These are phyloP conservation scores for Mobula hypostoma DNA, from an alignment of 2,113 vertebrate genomes.

Conservation along the genomic window DNA sequence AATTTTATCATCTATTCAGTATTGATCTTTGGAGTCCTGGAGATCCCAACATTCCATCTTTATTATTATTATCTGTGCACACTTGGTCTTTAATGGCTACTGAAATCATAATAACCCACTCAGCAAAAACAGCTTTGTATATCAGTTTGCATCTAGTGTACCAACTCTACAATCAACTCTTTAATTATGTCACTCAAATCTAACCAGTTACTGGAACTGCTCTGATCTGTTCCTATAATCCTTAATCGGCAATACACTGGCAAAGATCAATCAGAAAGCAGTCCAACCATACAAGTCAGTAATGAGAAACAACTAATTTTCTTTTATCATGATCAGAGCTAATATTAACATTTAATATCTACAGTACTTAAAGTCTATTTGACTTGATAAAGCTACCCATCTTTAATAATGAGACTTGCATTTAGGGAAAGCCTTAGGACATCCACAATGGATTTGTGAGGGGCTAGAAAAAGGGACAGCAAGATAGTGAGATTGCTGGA, in stretches of 20 bases:
- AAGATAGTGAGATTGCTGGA: neutral
- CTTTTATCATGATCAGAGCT: neutral
- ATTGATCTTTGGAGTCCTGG: constrained; percentile 2
- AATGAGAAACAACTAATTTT: neutral
- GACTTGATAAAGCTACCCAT: neutral
- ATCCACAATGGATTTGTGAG: too few species aligned
- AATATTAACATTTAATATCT: neutral
- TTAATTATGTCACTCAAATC: neutral
- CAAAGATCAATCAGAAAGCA: neutral
- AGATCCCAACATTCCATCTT: constrained; percentile 3
- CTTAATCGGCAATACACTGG: neutral
- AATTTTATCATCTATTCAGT: neutral
- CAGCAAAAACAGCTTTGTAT: neutral
- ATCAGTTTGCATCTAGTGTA: too few species aligned
- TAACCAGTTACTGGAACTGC: neutral
- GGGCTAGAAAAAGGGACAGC: too few species aligned
- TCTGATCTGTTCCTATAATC: neutral
- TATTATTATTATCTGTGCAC: neutral
- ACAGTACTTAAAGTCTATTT: neutral
- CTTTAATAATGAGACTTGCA: neutral
- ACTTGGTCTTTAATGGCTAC: constrained; percentile 1
- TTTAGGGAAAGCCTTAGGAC: too few species aligned
- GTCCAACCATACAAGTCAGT: neutral
- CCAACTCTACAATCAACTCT: neutral
- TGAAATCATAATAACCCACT: constrained; percentile 23